Evolutionary conservation across 2,797 vertebrate species (phyloP).

Genomic region (Peromyscus aztecus): DNA sequence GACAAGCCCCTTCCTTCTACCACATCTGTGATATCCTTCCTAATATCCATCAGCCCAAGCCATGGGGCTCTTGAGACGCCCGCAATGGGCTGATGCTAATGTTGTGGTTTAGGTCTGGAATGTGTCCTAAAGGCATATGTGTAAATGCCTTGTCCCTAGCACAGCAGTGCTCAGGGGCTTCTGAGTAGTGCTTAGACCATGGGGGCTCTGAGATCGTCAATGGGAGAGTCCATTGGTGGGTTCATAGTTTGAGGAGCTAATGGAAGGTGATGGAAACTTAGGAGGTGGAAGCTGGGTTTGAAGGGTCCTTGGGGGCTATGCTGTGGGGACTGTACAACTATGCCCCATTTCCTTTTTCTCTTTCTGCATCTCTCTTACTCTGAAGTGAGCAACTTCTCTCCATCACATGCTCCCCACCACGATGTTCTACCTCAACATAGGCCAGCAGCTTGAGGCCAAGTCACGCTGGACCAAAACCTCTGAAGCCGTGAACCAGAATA

Average conservation of each 20-base stretch:
- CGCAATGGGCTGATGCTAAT: neutral
- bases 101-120: neutral
- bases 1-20: neutral
- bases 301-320: neutral
- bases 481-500: neutral
- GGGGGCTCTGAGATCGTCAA: neutral
- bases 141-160: neutral
- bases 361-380: neutral
- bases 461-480: neutral
- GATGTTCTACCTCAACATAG: neutral
- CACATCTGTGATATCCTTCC: neutral
- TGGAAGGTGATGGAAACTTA: neutral
- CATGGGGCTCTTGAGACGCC: neutral
- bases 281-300: too few species aligned
- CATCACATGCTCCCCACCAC: neutral
- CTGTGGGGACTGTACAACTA: neutral
- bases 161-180: neutral
- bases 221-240: too few species aligned
- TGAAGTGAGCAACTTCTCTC: neutral
- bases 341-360: too few species aligned
- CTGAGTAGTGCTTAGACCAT: neutral
- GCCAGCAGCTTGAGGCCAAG: neutral
- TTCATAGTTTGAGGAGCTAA: neutral
- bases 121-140: neutral
- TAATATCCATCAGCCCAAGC: too few species aligned